Evolutionary conservation across 2,113 vertebrate genomes (phyloP).

Genomic region (Catagonus wagneri): DNA sequence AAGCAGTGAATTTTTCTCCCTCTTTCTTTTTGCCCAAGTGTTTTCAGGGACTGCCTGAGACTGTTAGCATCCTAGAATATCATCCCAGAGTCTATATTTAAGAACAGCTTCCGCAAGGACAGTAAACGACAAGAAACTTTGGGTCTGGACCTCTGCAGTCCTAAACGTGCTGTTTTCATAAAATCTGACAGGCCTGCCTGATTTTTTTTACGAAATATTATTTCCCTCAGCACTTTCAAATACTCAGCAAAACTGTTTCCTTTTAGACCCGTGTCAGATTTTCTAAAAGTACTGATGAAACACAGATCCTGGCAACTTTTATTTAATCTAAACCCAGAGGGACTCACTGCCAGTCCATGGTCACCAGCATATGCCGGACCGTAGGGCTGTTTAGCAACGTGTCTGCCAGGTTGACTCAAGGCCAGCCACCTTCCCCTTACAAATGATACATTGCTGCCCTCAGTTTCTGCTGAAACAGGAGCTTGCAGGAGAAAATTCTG

Average conservation of each 20-base stretch:
- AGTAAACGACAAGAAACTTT: background rate
- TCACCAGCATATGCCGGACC: constrained; percentile 51
- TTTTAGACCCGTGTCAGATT: background rate
- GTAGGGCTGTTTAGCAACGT: constrained; percentile 33
- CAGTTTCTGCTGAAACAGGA: constrained; percentile 25
- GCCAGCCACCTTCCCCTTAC: constrained; percentile 45
- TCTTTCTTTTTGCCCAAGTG: background rate
- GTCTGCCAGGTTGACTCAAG: constrained; percentile 14
- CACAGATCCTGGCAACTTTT: constrained; percentile 59
- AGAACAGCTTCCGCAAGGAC: background rate
- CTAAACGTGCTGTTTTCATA: background rate
- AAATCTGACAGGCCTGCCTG: background rate
- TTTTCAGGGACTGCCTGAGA: too few relatives aligned
- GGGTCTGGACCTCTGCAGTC: background rate
- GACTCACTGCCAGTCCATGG: background rate
- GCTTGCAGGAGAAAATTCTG: constrained; percentile 24
- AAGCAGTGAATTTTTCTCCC: background rate
- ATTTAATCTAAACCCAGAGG: constrained; percentile 60
- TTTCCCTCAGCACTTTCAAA: background rate
- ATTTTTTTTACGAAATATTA: background rate
- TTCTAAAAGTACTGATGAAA: constrained; percentile 72
- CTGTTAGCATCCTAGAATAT: background rate
- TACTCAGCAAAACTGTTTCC: constrained; percentile 3
- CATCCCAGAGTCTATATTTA: background rate
- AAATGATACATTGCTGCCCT: constrained; percentile 64